Conservation (phyloP, 1,140 invertebrate genomes). For the Chionoecetes opilio region DNA sequence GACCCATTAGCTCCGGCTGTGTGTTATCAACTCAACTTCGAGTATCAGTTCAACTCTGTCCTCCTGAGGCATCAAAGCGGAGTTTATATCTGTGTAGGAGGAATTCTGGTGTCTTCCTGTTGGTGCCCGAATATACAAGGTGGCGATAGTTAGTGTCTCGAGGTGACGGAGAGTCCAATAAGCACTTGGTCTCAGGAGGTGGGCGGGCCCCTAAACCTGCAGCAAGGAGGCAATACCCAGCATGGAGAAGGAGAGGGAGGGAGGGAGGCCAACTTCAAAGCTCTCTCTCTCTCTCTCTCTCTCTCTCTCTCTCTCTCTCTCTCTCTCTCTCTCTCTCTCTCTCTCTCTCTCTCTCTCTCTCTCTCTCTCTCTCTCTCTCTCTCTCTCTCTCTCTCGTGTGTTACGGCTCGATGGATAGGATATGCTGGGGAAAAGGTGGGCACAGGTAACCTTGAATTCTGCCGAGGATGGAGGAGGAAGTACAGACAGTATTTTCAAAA, state of each 20-base stretch:
- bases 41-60: conserved; percentile 28
- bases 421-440: background rate
- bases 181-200: conserved; percentile 16
- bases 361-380: too few relatives aligned
- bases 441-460: background rate
- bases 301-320: too few relatives aligned
- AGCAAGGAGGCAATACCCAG: background rate
- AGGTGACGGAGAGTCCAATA: conserved; percentile 16
- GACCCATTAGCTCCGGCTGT: conserved; percentile 3
- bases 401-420: background rate
- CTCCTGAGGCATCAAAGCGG: background rate
- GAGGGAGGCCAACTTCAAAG: background rate
- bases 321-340: too few relatives aligned
- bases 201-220: conserved; percentile 22
- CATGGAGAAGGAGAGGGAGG: background rate
- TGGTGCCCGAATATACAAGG: background rate
- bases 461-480: background rate
- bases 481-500: too few relatives aligned
- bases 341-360: too few relatives aligned
- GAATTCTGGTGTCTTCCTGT: conserved; percentile 17
- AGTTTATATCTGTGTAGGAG: conserved; percentile 7
- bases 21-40: conserved; percentile 18
- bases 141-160: conserved; percentile 18
- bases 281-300: background rate
- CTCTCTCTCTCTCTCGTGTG: background rate